Evolutionary conservation across 2,797 vertebrate species (phyloP).

Genomic region (Chloroceryle amazona): DNA sequence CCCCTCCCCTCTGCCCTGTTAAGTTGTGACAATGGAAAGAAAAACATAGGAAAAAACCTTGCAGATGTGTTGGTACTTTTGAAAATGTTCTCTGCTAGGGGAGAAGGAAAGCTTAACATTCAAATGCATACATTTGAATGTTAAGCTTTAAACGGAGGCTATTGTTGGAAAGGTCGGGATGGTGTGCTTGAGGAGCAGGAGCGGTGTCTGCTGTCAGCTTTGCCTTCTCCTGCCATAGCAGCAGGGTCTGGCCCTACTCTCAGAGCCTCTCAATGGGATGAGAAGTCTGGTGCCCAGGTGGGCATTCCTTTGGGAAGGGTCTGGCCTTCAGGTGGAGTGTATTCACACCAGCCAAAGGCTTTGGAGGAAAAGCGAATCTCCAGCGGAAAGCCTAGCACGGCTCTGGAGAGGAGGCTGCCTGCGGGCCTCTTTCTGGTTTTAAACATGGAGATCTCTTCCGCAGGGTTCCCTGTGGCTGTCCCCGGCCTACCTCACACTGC

Average conservation of each 20-base stretch:
- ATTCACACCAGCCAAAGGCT: not conserved
- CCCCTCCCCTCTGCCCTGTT: not conserved
- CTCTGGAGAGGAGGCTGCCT: not conserved
- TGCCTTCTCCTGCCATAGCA: not conserved
- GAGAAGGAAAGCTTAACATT: too few species aligned
- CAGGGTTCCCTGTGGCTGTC: not conserved
- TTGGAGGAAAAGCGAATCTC: not conserved
- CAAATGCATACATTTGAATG: not conserved
- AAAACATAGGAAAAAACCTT: not conserved
- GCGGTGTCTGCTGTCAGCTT: fast-evolving
- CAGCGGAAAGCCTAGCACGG: not conserved
- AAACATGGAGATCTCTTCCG: not conserved
- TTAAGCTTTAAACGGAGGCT: not conserved
- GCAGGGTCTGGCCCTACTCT: fast-evolving
- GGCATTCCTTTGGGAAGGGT: not conserved
- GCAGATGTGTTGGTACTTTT: not conserved
- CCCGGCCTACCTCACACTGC: not conserved
- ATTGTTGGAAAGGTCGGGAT: not conserved
- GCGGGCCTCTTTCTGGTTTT: not conserved
- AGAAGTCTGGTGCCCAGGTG: not conserved
- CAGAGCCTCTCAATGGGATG: not conserved
- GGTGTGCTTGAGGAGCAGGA: not conserved
- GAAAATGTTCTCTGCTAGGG: not conserved
- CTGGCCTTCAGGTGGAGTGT: fast-evolving
- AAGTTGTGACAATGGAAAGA: not conserved